These are phyloP conservation scores for Chloroclysta siterata DNA, from an alignment of 2,888 invertebrate species.

Conservation along the genomic window DNA sequence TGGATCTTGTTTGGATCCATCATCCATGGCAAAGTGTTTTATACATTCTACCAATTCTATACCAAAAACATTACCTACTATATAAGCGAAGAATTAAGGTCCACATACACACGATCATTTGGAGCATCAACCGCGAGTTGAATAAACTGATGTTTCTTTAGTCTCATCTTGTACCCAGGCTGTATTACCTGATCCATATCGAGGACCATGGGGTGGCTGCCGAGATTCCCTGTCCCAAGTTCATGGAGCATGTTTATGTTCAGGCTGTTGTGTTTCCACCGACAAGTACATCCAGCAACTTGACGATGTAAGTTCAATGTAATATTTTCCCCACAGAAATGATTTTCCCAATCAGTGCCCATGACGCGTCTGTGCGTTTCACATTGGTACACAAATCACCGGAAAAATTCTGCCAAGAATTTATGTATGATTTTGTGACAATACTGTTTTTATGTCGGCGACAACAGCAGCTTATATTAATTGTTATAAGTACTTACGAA, in stretches of 20 bases:
- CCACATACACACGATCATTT: not conserved
- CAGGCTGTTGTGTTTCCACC: slow-evolving; percentile 88
- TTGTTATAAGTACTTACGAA: too few species aligned
- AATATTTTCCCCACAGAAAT: too few species aligned
- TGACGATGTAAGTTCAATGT: slow-evolving; percentile 75
- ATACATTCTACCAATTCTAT: too few species aligned
- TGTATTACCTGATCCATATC: slow-evolving; percentile 96
- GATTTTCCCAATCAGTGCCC: too few species aligned
- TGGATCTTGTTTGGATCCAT: too few species aligned
- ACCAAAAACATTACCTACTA: too few species aligned
- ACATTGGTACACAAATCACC: too few species aligned
- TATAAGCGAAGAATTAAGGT: too few species aligned
- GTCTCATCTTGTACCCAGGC: slow-evolving; percentile 77
- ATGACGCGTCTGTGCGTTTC: too few species aligned
- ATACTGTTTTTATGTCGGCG: too few species aligned
- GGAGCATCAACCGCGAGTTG: not conserved
- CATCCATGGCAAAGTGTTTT: not conserved
- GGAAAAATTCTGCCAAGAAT: not conserved
- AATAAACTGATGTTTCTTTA: not conserved
- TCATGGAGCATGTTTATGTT: slow-evolving; percentile 88
- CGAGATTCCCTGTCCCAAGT: slow-evolving; percentile 94
- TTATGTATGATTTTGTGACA: too few species aligned
- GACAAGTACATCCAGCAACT: slow-evolving; percentile 94
- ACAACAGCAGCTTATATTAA: too few species aligned
- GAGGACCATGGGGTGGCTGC: slow-evolving; percentile 97